These are phyloP conservation scores for Sceloporus tristichus DNA, from an alignment of 2,113 vertebrate species.

Conservation along the genomic window DNA sequence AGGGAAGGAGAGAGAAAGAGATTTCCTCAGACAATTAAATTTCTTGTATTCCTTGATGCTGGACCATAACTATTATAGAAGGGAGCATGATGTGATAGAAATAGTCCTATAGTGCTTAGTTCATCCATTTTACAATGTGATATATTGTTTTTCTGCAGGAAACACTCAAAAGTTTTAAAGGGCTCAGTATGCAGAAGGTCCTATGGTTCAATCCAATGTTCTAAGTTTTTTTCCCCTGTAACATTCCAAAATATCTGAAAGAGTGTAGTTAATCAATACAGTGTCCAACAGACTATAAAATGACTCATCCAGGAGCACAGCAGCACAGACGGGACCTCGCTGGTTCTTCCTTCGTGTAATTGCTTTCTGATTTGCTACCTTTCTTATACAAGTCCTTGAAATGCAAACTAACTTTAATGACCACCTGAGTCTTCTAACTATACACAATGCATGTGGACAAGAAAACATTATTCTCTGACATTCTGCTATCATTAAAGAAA, in stretches of 20 bases:
- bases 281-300: neutral
- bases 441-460: neutral
- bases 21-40: too few relatives aligned
- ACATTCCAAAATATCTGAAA: neutral
- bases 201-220: neutral
- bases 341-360: neutral
- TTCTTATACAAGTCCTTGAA: slow-evolving; percentile 27
- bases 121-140: neutral
- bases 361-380: neutral
- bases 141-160: neutral
- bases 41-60: too few relatives aligned
- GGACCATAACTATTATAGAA: neutral
- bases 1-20: too few relatives aligned
- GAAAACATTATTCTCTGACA: slow-evolving; percentile 4
- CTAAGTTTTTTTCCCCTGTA: neutral
- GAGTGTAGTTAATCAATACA: neutral
- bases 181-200: neutral
- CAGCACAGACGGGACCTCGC: neutral
- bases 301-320: neutral
- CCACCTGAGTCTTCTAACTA: slow-evolving; percentile 14
- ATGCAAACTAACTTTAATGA: slow-evolving; percentile 32
- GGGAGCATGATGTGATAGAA: neutral
- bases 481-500: slow-evolving; percentile 7
- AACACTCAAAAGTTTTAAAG: neutral
- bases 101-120: neutral